phyloP scores from a whole-genome alignment of 2,797 vertebrate species.

The Etheostoma perlongum region DNA sequence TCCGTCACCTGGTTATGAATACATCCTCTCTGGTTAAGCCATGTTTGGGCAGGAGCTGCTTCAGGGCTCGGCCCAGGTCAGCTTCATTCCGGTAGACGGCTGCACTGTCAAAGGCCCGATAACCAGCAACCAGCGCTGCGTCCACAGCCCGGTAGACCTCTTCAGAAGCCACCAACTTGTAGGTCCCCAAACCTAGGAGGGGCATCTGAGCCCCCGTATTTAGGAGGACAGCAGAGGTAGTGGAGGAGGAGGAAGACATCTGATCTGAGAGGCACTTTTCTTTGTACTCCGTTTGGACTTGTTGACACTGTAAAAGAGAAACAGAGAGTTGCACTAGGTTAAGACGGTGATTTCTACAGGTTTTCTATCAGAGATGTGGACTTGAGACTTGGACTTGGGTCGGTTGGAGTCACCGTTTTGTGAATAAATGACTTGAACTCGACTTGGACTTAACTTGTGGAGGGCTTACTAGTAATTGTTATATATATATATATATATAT shows the following conservation, averaged over 20 bases:
- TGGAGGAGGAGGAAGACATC: slow-evolving; percentile 40
- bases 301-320: not conserved
- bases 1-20: slow-evolving; percentile 83
- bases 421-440: too few relatives aligned
- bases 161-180: slow-evolving; percentile 77
- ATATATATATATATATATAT: not conserved
- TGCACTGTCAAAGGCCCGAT: slow-evolving; percentile 88
- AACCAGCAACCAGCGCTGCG: slow-evolving; percentile 84
- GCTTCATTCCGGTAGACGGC: slow-evolving; percentile 87
- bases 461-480: too few relatives aligned
- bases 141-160: slow-evolving; percentile 77
- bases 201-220: slow-evolving; percentile 86
- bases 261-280: not conserved
- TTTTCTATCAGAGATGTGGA: not conserved
- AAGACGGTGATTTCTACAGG: not conserved
- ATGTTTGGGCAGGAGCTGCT: slow-evolving; percentile 83
- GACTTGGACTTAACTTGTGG: too few relatives aligned
- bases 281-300: not conserved
- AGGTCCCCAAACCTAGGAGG: slow-evolving; percentile 87
- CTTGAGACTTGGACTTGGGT: too few relatives aligned
- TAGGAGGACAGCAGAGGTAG: slow-evolving; percentile 61
- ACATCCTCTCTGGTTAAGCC: slow-evolving; percentile 81
- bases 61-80: slow-evolving; percentile 80
- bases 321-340: not conserved
- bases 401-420: too few relatives aligned